Conservation (phyloP, 2,797 vertebrate genomes). For the Lithobates sylvaticus region DNA sequence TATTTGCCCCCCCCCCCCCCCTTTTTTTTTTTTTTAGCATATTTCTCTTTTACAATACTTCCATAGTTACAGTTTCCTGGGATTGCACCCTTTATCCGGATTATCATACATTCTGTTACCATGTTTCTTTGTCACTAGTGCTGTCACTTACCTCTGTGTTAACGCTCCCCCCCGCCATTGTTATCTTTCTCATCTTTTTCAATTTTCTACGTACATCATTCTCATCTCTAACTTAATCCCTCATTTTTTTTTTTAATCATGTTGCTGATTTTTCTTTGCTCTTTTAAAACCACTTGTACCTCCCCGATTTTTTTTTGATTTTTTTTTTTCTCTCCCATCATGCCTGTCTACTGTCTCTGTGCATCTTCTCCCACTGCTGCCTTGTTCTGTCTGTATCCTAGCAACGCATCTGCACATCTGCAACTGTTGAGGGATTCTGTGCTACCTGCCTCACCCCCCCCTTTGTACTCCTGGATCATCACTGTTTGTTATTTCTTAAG, state of each 20-base stretch:
- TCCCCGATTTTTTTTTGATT: background rate
- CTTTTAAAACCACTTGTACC: slow-evolving; percentile 22
- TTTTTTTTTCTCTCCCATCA: slow-evolving; percentile 15
- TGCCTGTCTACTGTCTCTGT: slow-evolving; percentile 45
- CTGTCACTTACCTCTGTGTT: background rate
- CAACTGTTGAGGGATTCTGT: slow-evolving; percentile 41
- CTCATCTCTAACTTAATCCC: background rate
- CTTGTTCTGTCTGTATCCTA: slow-evolving; percentile 57
- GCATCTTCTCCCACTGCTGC: slow-evolving; percentile 44
- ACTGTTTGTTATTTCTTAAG: slow-evolving; percentile 22
- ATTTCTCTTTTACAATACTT: background rate
- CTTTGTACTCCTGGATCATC: slow-evolving; percentile 31
- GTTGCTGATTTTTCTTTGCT: background rate
- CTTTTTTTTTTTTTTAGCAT: background rate
- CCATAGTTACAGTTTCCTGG: background rate
- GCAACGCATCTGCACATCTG: slow-evolving; percentile 60
- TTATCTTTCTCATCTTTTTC: background rate
- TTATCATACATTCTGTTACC: background rate
- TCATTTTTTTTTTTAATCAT: background rate
- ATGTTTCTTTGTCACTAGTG: background rate
- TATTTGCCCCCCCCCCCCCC: background rate
- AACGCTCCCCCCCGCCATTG: background rate
- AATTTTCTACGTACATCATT: background rate
- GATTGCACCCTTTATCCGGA: background rate
- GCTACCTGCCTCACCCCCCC: slow-evolving; percentile 46